phyloP scores from a whole-genome alignment of 2,797 vertebrate genomes.

The Pogonophryne albipinna region DNA sequence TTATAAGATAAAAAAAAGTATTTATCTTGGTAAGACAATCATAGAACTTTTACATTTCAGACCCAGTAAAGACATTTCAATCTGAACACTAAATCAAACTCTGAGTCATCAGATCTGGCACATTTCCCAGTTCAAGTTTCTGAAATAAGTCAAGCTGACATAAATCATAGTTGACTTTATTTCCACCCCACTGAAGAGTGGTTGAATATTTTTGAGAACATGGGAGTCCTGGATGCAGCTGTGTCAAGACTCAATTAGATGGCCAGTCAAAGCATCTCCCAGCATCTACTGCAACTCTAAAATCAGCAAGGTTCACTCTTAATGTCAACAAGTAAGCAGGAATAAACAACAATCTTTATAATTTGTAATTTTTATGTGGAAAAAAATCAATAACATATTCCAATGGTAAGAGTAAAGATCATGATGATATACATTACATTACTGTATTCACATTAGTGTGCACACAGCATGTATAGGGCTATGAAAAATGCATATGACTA shows the following conservation, averaged over 20 bases:
- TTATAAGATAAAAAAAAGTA: no score
- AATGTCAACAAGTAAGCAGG: slow-evolving; percentile 35
- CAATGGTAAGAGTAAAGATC: neutral
- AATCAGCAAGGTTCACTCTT: slow-evolving; percentile 44
- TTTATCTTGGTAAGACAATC: neutral
- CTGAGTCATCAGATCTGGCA: neutral
- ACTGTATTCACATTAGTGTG: neutral
- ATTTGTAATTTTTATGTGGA: neutral
- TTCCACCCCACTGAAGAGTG: slow-evolving; percentile 21
- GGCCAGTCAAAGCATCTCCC: slow-evolving; percentile 35
- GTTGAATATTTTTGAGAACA: slow-evolving; percentile 11
- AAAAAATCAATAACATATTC: neutral
- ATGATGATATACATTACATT: neutral
- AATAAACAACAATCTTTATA: neutral
- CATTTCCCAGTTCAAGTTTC: slow-evolving; percentile 5
- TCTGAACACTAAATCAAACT: neutral
- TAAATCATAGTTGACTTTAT: slow-evolving; percentile 6
- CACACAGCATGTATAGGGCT: neutral
- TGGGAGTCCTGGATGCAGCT: slow-evolving; percentile 34
- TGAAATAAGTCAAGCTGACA: slow-evolving; percentile 11
- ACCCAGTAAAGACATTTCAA: neutral
- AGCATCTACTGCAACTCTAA: slow-evolving; percentile 28
- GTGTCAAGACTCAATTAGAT: slow-evolving; percentile 44
- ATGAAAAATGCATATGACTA: no score
- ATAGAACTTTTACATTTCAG: neutral